Percentiles rank a stretch among this genome's conserved stretches.
phyloP scores from a whole-genome alignment of 2,113 vertebrate species.

The Chiloscyllium plagiosum region DNA sequence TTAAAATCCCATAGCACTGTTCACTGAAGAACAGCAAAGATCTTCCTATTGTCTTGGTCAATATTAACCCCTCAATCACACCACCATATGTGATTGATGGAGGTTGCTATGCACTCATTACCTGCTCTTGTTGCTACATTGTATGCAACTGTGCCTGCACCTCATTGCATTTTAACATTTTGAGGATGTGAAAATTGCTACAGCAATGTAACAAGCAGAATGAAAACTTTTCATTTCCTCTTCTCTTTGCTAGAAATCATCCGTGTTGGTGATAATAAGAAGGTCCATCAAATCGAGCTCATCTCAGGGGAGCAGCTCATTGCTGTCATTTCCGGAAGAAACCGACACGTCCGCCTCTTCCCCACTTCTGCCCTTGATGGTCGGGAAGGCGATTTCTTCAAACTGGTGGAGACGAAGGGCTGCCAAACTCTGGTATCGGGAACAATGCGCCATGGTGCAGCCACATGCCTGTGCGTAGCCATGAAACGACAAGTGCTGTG shows the following conservation, averaged over 20 bases:
- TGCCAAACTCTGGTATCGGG: constrained; percentile 84
- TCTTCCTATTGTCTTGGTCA: too few relatives aligned
- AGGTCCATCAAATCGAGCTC: constrained; percentile 90
- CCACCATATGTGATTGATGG: too few relatives aligned
- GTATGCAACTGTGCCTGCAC: not conserved
- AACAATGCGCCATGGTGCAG: constrained; percentile 66
- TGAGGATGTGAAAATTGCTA: not conserved
- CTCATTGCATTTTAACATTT: not conserved
- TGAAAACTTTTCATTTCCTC: not conserved
- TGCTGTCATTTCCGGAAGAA: constrained; percentile 91
- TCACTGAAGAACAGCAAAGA: too few relatives aligned
- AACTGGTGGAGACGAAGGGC: constrained; percentile 88
- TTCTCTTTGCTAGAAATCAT: constrained; percentile 72
- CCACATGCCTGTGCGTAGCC: constrained; percentile 87
- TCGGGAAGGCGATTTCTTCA: constrained; percentile 82
- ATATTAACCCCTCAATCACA: too few relatives aligned
- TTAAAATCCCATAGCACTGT: too few relatives aligned
- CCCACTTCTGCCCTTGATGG: constrained; percentile 82
- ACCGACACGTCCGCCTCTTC: constrained; percentile 92
- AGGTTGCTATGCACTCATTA: too few relatives aligned
- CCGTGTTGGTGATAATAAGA: constrained; percentile 93
- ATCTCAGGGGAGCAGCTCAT: constrained; percentile 84
- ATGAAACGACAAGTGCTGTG: constrained; percentile 92
- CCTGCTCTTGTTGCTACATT: too few relatives aligned
- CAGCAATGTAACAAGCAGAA: not conserved